Percentiles rank a stretch among this genome's conserved stretches.
phyloP scores from a whole-genome alignment of 2,888 invertebrate species.

The Rotaria macrura region DNA sequence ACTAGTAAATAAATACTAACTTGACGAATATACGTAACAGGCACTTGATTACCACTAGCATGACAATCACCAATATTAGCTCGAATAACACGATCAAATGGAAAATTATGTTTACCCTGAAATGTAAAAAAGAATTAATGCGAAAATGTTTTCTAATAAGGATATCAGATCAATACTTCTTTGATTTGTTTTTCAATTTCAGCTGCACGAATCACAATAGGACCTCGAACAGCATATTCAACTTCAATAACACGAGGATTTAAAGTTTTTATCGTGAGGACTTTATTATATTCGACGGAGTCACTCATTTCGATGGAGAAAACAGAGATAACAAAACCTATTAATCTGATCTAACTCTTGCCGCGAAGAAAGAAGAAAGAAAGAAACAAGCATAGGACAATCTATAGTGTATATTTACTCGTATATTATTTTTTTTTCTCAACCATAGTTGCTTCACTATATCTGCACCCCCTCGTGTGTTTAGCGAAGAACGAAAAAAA shows the following conservation, averaged over 20 bases:
- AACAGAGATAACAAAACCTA: too few relatives aligned
- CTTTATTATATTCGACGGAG: constrained; percentile 35
- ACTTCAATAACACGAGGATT: constrained; percentile 77
- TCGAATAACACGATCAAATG: constrained; percentile 80
- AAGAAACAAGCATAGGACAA: neutral
- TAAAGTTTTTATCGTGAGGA: constrained; percentile 62
- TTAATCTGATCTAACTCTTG: neutral
- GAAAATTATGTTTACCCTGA: constrained; percentile 56
- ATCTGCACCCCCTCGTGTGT: too few relatives aligned
- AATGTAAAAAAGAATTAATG: neutral
- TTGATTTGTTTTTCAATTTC: constrained; percentile 77
- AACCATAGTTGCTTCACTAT: too few relatives aligned
- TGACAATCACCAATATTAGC: constrained; percentile 98
- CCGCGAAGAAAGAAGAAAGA: neutral
- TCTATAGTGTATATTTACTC: neutral
- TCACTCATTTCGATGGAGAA: too few relatives aligned
- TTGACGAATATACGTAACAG: constrained; percentile 87
- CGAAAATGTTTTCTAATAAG: too few relatives aligned
- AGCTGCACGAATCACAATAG: constrained; percentile 77
- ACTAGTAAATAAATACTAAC: constrained; percentile 51
- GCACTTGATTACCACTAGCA: constrained; percentile 79
- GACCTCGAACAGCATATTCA: constrained; percentile 96
- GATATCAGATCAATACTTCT: constrained; percentile 39
- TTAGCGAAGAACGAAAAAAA: neutral
- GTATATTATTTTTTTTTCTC: neutral